A percentile compares a stretch with the other conserved stretches of the same genome.
Conservation (phyloP, 2,797 vertebrate genomes). For the Eulemur rubriventer region DNA sequence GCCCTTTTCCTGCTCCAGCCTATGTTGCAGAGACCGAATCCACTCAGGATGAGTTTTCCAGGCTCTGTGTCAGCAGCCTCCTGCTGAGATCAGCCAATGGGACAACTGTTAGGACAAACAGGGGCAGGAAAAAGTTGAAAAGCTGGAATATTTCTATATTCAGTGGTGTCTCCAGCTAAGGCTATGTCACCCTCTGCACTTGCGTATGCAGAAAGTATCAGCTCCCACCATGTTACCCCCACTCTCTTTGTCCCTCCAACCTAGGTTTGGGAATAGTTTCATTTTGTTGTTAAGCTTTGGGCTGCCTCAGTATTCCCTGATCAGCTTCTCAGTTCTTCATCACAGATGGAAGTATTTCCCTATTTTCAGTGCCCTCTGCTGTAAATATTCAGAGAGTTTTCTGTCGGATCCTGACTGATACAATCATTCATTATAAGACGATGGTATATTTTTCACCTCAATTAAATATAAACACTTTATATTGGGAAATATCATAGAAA, state of each 20-base stretch:
- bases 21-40: background rate
- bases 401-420: background rate
- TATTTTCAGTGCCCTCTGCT: background rate
- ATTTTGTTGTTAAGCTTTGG: background rate
- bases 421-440: background rate
- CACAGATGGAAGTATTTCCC: background rate
- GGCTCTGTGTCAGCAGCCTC: background rate
- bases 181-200: rapidly evolving
- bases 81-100: background rate
- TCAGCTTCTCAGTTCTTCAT: background rate
- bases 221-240: background rate
- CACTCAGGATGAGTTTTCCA: background rate
- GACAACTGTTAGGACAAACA: background rate
- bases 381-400: background rate
- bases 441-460: background rate
- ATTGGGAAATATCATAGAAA: background rate
- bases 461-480: slow-evolving; percentile 4
- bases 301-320: background rate
- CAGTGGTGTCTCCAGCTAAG: background rate
- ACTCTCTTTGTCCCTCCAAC: background rate
- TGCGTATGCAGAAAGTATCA: background rate
- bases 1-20: background rate
- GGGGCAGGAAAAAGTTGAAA: background rate
- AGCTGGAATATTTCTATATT: background rate
- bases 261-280: background rate